Evolutionary conservation across 1,140 invertebrate genomes (phyloP).

Genomic region (Drosophila oshimai): DNA sequence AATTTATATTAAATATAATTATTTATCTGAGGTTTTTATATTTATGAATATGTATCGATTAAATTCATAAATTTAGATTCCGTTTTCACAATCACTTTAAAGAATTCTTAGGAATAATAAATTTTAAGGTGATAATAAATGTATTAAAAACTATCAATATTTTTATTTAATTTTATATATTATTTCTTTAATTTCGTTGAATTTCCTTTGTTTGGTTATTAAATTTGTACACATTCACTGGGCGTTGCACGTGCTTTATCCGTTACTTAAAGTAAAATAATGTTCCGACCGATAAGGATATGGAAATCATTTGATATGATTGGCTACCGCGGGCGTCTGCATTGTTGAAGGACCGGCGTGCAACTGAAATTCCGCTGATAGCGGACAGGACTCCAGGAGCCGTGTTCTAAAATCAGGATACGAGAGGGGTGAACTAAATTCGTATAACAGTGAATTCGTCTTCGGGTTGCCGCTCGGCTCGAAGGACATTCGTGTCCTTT

Average conservation of each 20-base stretch:
- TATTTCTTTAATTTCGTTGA: not conserved
- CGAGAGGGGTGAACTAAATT: conserved; percentile 44
- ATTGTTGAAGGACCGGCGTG: conserved; percentile 63
- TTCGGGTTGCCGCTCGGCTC: not conserved
- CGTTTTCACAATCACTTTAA: not conserved
- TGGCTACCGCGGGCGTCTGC: conserved; percentile 47
- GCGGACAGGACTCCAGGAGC: not conserved
- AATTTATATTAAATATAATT: no score
- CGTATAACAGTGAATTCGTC: conserved; percentile 39
- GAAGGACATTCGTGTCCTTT: not conserved
- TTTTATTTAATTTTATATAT: not conserved
- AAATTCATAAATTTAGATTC: no score
- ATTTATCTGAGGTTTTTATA: no score
- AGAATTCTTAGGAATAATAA: no score
- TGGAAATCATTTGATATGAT: conserved; percentile 22
- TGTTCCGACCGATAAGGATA: conserved; percentile 1
- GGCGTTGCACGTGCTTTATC: not conserved
- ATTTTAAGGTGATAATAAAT: no score
- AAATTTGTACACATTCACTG: not conserved
- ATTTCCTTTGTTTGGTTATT: not conserved
- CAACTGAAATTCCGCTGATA: conserved; percentile 39
- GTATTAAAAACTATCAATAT: not conserved
- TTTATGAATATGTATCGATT: no score
- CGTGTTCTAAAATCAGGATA: conserved; percentile 29
- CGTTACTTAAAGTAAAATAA: not conserved